Base-by-base conservation (phyloP, 2,113 vertebrate genomes). In the Microcebus lehilahytsara region DNA sequence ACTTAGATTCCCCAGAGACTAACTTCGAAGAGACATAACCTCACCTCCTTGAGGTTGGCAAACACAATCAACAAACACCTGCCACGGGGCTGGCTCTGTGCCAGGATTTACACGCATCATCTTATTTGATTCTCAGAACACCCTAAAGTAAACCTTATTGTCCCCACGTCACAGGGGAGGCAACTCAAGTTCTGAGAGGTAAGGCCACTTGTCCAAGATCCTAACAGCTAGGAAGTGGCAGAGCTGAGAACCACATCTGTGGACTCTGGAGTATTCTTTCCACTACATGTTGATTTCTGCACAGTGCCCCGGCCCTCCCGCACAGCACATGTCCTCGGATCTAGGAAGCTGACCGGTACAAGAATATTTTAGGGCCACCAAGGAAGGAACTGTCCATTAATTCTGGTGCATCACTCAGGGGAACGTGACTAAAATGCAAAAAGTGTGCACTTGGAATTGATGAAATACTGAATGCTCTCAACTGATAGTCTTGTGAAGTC, bases 281-380 rank as follows among this genome's bases (percentile, higher is more conserved):
- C 67, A 71, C 9, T 32, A 16, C 23, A 3, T 5, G 1, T 4
- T 3, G 4, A 4, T 4, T 16, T 9, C 0, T 14, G 87, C 12
- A 37, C 62, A 23, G 1, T 0, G 34, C 46, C 67, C 16, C 6
- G 46, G 5, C 14, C 40, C 12, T 11, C 9, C 42, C 42, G 2
- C 23, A 0, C 0, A 0, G 27, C 0, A 16, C 9, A 0, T 0
- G 11, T 30, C 69, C 88, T 79, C 37, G 20, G 77, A 34, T 12
- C 64, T 9, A 5, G 64, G 83, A 49, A 0, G 9, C 30, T 20
- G 32, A 37, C 32, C 6, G 19, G 84, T 3, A 14, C 4, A 40
- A 22, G n/a, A 42, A 34, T 5, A 11, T 9, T 46, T 30, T 58
- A 25, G 23, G 42, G 14, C 42, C n/a, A 34, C n/a, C 20, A 22